These are phyloP conservation scores for Lemur catta DNA, from an alignment of 2,797 vertebrate species.

Conservation along the genomic window DNA sequence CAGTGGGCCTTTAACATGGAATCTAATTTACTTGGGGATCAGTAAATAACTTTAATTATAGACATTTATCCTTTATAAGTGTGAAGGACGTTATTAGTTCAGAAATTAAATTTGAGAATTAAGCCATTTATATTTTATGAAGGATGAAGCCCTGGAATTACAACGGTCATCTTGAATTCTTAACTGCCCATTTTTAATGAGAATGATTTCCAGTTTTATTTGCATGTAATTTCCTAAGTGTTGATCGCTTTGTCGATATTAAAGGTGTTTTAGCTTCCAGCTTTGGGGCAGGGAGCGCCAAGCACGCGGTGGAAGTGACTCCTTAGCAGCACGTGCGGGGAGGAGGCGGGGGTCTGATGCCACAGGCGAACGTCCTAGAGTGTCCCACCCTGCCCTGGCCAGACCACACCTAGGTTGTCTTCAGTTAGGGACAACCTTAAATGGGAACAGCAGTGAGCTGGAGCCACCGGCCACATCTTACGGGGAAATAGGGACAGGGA, in stretches of 20 bases:
- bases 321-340: not conserved
- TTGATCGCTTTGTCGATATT: not conserved
- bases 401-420: not conserved
- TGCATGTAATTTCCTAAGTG: not conserved
- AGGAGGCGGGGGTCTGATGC: not conserved
- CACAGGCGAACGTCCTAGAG: not conserved
- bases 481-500: rapidly evolving
- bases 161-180: not conserved
- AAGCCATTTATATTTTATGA: slow-evolving; percentile 24
- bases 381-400: not conserved
- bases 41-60: not conserved
- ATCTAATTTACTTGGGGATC: not conserved
- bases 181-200: not conserved
- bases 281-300: not conserved
- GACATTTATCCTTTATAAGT: not conserved
- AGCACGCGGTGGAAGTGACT: rapidly evolving
- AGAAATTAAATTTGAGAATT: slow-evolving; percentile 58
- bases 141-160: slow-evolving; percentile 15
- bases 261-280: not conserved
- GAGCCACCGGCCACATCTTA: not conserved
- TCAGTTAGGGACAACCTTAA: not conserved
- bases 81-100: slow-evolving; percentile 33
- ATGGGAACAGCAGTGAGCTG: too few species aligned
- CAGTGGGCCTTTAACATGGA: not conserved
- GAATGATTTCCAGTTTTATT: slow-evolving; percentile 3